Evolutionary conservation across 2,888 invertebrate species (phyloP).

Genomic region (Phortica magna): DNA sequence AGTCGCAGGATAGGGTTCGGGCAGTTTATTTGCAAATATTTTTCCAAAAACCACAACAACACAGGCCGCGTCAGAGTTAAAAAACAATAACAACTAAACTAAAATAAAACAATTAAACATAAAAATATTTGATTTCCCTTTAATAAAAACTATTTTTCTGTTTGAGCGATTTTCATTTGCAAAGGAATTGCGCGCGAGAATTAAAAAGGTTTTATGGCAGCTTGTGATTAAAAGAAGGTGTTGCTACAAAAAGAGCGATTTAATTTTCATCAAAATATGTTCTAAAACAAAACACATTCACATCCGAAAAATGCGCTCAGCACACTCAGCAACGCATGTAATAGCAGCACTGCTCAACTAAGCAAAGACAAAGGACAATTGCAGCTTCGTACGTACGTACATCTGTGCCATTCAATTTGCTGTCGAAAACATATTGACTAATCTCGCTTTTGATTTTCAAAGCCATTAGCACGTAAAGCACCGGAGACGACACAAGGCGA

Average conservation of each 20-base stretch:
- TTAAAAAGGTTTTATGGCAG: constrained; percentile 18
- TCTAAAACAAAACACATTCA: too few relatives aligned
- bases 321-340: too few relatives aligned
- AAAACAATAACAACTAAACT: too few relatives aligned
- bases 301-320: too few relatives aligned
- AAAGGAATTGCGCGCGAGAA: not conserved
- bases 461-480: constrained; percentile 54
- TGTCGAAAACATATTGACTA: constrained; percentile 52
- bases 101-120: not conserved
- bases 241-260: too few relatives aligned
- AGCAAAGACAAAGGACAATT: not conserved
- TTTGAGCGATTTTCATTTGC: not conserved
- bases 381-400: not conserved
- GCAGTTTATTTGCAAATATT: constrained; percentile 68
- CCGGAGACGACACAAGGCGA: not conserved
- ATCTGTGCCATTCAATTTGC: constrained; percentile 55
- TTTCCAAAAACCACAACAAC: constrained; percentile 59
- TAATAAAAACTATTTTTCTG: not conserved
- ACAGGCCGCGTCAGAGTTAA: not conserved
- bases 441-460: constrained; percentile 62
- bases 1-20: constrained; percentile 34
- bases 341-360: not conserved
- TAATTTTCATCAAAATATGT: too few relatives aligned
- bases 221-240: not conserved
- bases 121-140: not conserved